Base-by-base conservation (phyloP, 2,797 vertebrate species). In the Psittacula echo region DNA sequence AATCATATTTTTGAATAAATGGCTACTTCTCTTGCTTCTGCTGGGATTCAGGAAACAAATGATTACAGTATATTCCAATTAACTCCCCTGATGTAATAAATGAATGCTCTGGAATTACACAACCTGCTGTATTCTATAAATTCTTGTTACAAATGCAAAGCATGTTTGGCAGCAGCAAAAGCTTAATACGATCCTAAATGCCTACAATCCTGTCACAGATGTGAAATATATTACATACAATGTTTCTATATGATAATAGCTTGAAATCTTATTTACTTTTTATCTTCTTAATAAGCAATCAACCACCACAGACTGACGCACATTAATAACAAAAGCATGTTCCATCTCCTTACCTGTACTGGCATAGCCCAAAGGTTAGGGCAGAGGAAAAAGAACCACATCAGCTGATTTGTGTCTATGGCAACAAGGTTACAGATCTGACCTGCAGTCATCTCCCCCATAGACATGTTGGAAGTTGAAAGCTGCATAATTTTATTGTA, bases 341-440 rank as follows among this genome's bases (percentile, higher is more conserved):
- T 65, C 13, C 16, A 22, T 34, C 70, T 75, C 42, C 97, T 97
- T 98, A 99, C 99, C 98, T 99, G 99, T 11, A 99, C 98, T 47
- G 99, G 99, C 99, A 99, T 99, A 68, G 99, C 99, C 98, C 99
- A 99, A 94, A 99, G 98, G 96, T 99, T 99, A 66, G 99, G 99
- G 95, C 99, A 99, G 71, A 99, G 98, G 95, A 99, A 99, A 98
- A 99, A 99, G 98, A 99, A 99, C 99, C 99, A 99, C 99, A 99
- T 99, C 68, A 99, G 98, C 94, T 99, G 99, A 96, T 99, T 99
- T 97, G 99, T 99, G 92, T 99, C 99, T 79, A 99, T 99, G 94
- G 99, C 99, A 73, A 99, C 99, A 72, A 99, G 97, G 97, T 99
- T 99, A 97, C 99, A 99, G 97, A 99, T 99, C 96, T 99, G 99